Conservation (phyloP, 1,140 invertebrate species). For the Camponotus pennsylvanicus region DNA sequence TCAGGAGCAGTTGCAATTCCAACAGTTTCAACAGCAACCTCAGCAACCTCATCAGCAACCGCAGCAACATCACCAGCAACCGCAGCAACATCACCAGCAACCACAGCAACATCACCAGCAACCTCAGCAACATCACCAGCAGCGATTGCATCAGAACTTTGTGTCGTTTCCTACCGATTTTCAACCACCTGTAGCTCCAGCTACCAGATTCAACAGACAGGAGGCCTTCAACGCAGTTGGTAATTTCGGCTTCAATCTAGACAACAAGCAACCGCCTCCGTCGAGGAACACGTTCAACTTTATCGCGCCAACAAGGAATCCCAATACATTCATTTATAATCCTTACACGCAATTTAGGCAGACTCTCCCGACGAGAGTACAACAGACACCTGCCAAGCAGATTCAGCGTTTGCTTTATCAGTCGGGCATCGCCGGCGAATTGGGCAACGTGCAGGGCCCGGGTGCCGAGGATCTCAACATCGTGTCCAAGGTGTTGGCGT, state of each 20-base stretch:
- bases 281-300: conserved; percentile 74
- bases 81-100: conserved; percentile 67
- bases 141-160: conserved; percentile 85
- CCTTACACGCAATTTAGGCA: conserved; percentile 75
- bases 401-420: conserved; percentile 89
- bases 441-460: conserved; percentile 77
- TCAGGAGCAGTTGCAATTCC: conserved; percentile 74
- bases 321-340: conserved; percentile 72
- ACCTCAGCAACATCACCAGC: conserved; percentile 77
- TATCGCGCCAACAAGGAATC: conserved; percentile 65
- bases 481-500: conserved; percentile 92
- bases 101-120: conserved; percentile 77
- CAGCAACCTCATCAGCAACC: conserved; percentile 79
- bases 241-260: conserved; percentile 87
- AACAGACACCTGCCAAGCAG: conserved; percentile 87
- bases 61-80: conserved; percentile 81
- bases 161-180: conserved; percentile 82
- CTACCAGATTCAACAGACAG: conserved; percentile 86
- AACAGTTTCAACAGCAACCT: conserved; percentile 80
- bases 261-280: conserved; percentile 73
- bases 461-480: conserved; percentile 91
- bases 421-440: conserved; percentile 87
- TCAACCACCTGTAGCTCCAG: conserved; percentile 83
- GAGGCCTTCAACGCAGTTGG: conserved; percentile 84
- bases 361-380: conserved; percentile 57